Conservation (phyloP, 35 echinoderm and acorn worm genomes). For the Ophiothrix spiculata region DNA sequence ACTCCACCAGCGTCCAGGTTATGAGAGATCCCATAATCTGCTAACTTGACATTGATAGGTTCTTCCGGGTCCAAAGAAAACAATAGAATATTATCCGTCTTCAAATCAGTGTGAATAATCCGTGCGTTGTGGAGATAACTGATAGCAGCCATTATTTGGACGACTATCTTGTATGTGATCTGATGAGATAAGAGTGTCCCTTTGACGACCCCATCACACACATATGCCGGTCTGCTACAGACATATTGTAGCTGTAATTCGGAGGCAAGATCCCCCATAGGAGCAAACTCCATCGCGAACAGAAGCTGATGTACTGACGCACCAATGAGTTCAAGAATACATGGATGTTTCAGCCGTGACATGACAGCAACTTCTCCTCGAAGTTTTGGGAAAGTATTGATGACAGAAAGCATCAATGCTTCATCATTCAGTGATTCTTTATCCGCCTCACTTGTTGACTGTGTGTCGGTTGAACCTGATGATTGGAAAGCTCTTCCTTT, state of each 20-base stretch:
- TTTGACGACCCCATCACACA: conserved; percentile 11
- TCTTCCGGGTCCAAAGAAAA: conserved; percentile 46
- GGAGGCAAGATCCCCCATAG: conserved; percentile 45
- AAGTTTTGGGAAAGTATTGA: conserved; percentile 55
- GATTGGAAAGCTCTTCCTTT: too few species aligned
- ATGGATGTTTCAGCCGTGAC: conserved; percentile 55
- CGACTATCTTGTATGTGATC: conserved; percentile 62
- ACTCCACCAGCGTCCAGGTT: conserved; percentile 40
- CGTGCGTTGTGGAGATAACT: conserved; percentile 46
- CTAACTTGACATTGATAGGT: conserved; percentile 52
- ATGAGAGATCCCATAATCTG: conserved; percentile 75
- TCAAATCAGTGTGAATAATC: conserved; percentile 70
- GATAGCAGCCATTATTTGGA: conserved; percentile 43
- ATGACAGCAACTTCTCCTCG: conserved; percentile 65
- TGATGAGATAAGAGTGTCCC: conserved; percentile 15
- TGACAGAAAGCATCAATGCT: background rate
- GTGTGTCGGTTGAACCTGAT: too few species aligned
- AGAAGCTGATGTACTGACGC: conserved; percentile 53
- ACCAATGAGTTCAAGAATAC: conserved; percentile 61
- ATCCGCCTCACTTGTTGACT: conserved; percentile 4
- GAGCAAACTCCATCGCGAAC: conserved; percentile 75
- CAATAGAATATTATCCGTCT: conserved; percentile 72
- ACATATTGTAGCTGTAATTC: conserved; percentile 30
- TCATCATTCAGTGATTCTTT: background rate
- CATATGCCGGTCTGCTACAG: background rate